Conservation (phyloP, 2,888 invertebrate genomes). For the Thera obeliscata region DNA sequence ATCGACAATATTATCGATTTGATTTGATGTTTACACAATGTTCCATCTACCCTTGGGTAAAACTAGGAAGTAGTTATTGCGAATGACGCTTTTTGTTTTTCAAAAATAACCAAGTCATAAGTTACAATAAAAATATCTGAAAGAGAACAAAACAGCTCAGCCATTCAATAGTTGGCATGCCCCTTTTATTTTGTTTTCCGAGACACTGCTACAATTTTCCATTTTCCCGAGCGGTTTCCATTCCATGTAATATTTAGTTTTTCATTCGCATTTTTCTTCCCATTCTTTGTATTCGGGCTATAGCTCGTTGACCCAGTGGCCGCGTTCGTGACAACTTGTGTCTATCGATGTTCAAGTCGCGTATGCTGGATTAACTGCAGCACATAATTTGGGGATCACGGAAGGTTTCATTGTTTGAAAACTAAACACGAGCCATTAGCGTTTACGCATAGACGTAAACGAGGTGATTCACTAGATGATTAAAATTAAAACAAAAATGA, state of each 20-base stretch:
- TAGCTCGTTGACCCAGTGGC: conserved; percentile 74
- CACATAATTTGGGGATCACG: conserved; percentile 44
- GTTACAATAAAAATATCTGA: not conserved
- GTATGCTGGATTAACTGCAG: conserved; percentile 35
- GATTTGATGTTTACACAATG: conserved; percentile 4
- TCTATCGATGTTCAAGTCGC: conserved; percentile 48
- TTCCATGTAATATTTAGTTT: conserved; percentile 27
- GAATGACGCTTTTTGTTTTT: not conserved
- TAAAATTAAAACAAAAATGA: too few species aligned
- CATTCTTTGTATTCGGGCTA: conserved; percentile 44
- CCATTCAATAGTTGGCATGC: not conserved
- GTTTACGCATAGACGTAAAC: too few species aligned
- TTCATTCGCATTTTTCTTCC: conserved; percentile 31
- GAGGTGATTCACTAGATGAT: too few species aligned
- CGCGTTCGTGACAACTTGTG: conserved; percentile 71
- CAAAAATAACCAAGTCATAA: not conserved
- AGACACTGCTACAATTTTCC: conserved; percentile 7
- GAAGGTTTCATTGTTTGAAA: conserved; percentile 23
- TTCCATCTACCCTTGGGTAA: conserved; percentile 13
- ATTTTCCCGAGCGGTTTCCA: conserved; percentile 16
- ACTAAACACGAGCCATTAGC: not conserved
- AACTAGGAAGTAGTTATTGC: not conserved
- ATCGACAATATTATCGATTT: conserved; percentile 39
- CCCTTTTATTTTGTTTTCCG: conserved; percentile 4
- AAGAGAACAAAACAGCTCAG: not conserved